These are phyloP conservation scores for Lophochroa leadbeateri DNA, from an alignment of 2,113 vertebrate genomes.

Conservation along the genomic window DNA sequence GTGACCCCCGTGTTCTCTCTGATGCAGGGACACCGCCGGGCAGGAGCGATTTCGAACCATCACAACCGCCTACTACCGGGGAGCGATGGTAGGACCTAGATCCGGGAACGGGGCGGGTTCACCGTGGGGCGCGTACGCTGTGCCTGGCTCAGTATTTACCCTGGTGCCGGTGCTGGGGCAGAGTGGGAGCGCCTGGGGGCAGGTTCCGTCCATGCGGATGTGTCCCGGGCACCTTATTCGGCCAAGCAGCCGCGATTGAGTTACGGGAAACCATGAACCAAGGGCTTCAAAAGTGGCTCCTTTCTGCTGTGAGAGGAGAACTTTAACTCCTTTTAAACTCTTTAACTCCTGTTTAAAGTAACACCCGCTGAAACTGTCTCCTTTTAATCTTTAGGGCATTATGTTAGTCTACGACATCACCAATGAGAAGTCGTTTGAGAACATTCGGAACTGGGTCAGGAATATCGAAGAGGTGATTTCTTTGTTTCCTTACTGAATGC, in stretches of 20 bases:
- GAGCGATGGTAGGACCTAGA: constrained; percentile 86
- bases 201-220: rapidly evolving
- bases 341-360: neutral
- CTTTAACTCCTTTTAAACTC: neutral
- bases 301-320: rapidly evolving
- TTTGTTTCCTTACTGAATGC: rapidly evolving
- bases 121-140: too few species aligned
- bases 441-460: constrained; percentile 97
- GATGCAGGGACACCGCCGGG: constrained; percentile 91
- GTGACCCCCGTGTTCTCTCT: neutral
- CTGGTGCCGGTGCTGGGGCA: neutral
- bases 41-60: constrained; percentile 96
- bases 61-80: constrained; percentile 95
- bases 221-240: rapidly evolving
- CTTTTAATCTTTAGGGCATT: constrained; percentile 80
- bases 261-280: rapidly evolving
- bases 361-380: neutral
- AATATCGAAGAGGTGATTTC: constrained; percentile 92
- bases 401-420: constrained; percentile 98
- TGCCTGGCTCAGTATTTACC: neutral
- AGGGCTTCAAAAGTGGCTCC: neutral
- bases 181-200: too few species aligned
- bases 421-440: constrained; percentile 96
- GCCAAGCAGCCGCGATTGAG: rapidly evolving
- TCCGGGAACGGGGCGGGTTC: neutral